Conservation (phyloP, 2,888 invertebrate species). For the Sylvicola cinctus region DNA sequence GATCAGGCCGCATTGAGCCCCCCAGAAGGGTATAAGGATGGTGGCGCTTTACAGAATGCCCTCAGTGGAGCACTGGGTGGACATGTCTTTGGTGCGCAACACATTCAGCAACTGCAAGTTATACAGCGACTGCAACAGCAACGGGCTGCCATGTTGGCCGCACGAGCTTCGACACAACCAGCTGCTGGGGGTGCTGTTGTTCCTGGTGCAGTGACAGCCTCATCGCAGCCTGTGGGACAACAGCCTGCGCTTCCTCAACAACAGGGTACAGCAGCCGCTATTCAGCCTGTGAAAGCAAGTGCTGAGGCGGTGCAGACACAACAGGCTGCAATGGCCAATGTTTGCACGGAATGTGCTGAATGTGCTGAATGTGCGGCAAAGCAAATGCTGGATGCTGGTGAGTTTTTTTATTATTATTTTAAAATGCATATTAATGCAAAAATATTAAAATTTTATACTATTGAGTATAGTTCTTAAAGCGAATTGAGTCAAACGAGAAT, state of each 20-base stretch:
- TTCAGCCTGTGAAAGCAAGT: not conserved
- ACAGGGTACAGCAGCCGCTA: constrained; percentile 4
- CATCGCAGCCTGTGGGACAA: constrained; percentile 8
- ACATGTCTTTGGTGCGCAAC: constrained; percentile 43
- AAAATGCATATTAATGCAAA: too few species aligned
- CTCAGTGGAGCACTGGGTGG: constrained; percentile 36
- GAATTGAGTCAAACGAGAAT: too few species aligned
- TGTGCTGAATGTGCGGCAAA: constrained; percentile 26
- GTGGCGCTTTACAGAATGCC: constrained; percentile 41
- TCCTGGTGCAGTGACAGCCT: not conserved
- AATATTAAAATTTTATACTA: too few species aligned
- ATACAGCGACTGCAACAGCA: constrained; percentile 41
- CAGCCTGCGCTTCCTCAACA: constrained; percentile 9
- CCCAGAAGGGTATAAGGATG: constrained; percentile 79
- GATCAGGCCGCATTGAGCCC: constrained; percentile 74
- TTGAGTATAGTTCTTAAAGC: too few species aligned
- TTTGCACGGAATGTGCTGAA: constrained; percentile 25
- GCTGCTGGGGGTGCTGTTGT: too few species aligned
- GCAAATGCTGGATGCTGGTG: constrained; percentile 8
- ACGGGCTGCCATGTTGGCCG: constrained; percentile 31
- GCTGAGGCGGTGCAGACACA: constrained; percentile 12
- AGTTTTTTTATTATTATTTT: constrained; percentile 3
- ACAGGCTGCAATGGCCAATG: constrained; percentile 6
- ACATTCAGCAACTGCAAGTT: constrained; percentile 37
- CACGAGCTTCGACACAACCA: constrained; percentile 22